Conservation (phyloP, 1,140 invertebrate genomes). For the Himalopsyche phryganea region DNA sequence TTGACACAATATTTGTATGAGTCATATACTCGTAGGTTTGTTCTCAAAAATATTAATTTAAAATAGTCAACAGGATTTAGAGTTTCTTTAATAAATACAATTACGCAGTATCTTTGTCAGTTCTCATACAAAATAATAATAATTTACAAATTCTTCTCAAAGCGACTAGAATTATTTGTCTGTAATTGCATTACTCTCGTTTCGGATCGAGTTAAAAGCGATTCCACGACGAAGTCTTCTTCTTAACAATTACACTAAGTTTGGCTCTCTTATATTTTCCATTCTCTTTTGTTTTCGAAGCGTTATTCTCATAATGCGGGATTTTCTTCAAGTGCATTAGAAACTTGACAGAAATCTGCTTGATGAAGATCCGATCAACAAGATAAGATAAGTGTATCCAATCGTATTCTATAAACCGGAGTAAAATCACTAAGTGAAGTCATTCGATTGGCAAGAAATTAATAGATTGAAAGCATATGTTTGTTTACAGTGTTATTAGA, state of each 20-base stretch:
- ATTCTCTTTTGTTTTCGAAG: slow-evolving; percentile 24
- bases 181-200: slow-evolving; percentile 30
- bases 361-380: too few relatives aligned
- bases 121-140: slow-evolving; percentile 12
- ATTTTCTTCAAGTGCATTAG: slow-evolving; percentile 22
- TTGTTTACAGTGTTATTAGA: too few relatives aligned
- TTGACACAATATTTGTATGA: too few relatives aligned
- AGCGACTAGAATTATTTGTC: slow-evolving; percentile 31
- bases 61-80: too few relatives aligned
- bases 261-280: neutral
- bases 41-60: too few relatives aligned
- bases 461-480: too few relatives aligned
- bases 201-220: slow-evolving; percentile 28
- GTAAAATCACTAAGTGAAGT: too few relatives aligned
- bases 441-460: too few relatives aligned
- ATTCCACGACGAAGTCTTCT: slow-evolving; percentile 9
- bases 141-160: slow-evolving; percentile 31
- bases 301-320: slow-evolving; percentile 25
- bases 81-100: neutral
- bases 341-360: neutral
- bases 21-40: too few relatives aligned
- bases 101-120: slow-evolving; percentile 14
- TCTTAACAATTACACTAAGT: slow-evolving; percentile 25
- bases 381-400: too few relatives aligned
- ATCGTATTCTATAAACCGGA: too few relatives aligned